Evolutionary conservation across 2,888 invertebrate species (phyloP).

Genomic region (Xanthorhoe spadicearia): DNA sequence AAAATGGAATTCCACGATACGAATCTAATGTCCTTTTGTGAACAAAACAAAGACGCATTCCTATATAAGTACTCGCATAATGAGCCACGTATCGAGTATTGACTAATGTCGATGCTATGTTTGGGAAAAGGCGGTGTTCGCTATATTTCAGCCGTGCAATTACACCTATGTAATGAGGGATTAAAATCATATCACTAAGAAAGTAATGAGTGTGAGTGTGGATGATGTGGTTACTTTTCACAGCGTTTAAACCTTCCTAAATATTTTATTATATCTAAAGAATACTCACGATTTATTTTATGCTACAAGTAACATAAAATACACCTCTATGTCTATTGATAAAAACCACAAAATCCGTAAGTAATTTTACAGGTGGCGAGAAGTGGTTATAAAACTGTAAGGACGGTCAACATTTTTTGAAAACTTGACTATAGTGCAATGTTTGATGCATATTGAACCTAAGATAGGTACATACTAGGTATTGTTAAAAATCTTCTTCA

Average conservation of each 20-base stretch:
- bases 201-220: too few relatives aligned
- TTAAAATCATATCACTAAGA: too few relatives aligned
- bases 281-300: too few relatives aligned
- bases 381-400: not conserved
- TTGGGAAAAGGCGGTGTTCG: not conserved
- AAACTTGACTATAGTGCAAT: slow-evolving; percentile 14
- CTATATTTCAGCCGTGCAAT: slow-evolving; percentile 3
- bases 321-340: too few relatives aligned
- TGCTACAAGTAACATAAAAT: too few relatives aligned
- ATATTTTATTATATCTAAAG: too few relatives aligned
- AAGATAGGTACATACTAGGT: slow-evolving; percentile 6
- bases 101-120: slow-evolving; percentile 28
- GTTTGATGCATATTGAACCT: slow-evolving; percentile 25
- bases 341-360: too few relatives aligned
- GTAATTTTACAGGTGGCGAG: too few relatives aligned
- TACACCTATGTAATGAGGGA: too few relatives aligned
- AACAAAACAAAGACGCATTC: slow-evolving; percentile 68
- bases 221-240: too few relatives aligned
- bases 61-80: slow-evolving; percentile 34
- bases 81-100: slow-evolving; percentile 37
- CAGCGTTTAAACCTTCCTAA: too few relatives aligned
- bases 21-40: slow-evolving; percentile 46
- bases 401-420: not conserved
- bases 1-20: slow-evolving; percentile 47
- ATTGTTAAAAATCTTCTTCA: slow-evolving; percentile 11